These are phyloP conservation scores for Chrysemys picta DNA, from an alignment of 2,113 vertebrate species.

Conservation along the genomic window DNA sequence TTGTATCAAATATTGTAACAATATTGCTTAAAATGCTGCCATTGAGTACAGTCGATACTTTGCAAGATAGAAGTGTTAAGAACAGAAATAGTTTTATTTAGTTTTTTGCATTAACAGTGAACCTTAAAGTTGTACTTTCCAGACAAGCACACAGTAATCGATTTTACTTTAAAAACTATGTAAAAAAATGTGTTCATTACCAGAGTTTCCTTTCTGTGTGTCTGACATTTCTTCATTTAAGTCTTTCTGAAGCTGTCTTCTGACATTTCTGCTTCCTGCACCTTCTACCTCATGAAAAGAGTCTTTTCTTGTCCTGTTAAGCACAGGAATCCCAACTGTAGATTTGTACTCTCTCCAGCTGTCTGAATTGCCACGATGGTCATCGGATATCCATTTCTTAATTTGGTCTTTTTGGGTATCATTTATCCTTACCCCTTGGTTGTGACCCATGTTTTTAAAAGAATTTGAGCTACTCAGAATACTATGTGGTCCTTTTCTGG, in stretches of 20 bases:
- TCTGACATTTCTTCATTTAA: conserved; percentile 69
- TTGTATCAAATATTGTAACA: not conserved
- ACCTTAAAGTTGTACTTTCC: not conserved
- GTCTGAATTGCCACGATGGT: conserved; percentile 75
- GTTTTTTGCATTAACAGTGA: not conserved
- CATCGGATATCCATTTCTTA: conserved; percentile 82
- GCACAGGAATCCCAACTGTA: conserved; percentile 52
- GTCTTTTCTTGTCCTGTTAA: conserved; percentile 77
- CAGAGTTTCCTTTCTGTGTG: conserved; percentile 68
- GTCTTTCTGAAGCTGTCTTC: conserved; percentile 74
- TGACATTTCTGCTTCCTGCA: conserved; percentile 68
- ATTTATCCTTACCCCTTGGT: conserved; percentile 76
- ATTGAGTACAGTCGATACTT: not conserved
- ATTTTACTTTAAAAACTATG: not conserved
- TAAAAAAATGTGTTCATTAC: conserved; percentile 70
- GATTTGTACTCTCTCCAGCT: conserved; percentile 82
- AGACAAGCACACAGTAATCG: not conserved
- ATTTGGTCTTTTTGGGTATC: conserved; percentile 83
- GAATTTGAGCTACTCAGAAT: conserved; percentile 78
- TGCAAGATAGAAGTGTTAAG: not conserved
- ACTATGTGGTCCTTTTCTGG: conserved; percentile 78
- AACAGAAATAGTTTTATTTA: accelerated
- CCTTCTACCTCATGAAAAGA: conserved; percentile 75
- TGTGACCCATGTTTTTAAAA: conserved; percentile 75
- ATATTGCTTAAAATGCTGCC: not conserved